phyloP scores from a whole-genome alignment of 2,113 vertebrate species.

The Corythaeola cristata region DNA sequence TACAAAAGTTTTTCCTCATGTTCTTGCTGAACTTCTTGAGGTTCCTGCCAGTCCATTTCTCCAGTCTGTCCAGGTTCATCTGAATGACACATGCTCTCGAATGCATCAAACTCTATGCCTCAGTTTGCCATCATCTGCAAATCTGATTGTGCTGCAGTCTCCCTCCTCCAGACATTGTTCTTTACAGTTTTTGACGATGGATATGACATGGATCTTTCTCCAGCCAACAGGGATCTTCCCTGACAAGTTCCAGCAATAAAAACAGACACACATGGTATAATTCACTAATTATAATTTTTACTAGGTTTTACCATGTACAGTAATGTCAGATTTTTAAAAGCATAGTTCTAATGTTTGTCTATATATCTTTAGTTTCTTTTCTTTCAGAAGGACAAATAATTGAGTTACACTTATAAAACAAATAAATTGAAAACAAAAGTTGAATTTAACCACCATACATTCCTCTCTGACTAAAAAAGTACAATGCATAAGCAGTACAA shows the following conservation, averaged over 20 bases:
- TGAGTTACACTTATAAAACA: constrained; percentile 69
- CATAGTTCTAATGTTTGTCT: constrained; percentile 24
- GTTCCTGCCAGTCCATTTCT: background rate
- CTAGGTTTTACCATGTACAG: constrained; percentile 2
- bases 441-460: constrained; percentile 39
- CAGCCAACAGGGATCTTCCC: background rate
- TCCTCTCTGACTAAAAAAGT: constrained; percentile 7
- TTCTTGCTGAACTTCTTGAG: background rate
- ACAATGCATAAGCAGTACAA: constrained; percentile 1
- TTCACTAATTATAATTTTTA: constrained; percentile 9
- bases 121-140: background rate
- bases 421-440: constrained; percentile 77
- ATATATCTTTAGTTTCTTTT: constrained; percentile 29
- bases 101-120: background rate
- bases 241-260: background rate
- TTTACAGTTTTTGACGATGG: background rate
- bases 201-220: background rate
- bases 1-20: background rate
- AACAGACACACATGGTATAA: background rate
- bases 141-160: background rate
- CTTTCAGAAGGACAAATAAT: constrained; percentile 69
- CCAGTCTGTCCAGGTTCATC: background rate
- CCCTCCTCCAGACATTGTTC: background rate
- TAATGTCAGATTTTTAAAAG: constrained; percentile 19
- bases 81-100: background rate